Base-by-base conservation (phyloP, 2,888 invertebrate species). In the Cosmia trapezina region DNA sequence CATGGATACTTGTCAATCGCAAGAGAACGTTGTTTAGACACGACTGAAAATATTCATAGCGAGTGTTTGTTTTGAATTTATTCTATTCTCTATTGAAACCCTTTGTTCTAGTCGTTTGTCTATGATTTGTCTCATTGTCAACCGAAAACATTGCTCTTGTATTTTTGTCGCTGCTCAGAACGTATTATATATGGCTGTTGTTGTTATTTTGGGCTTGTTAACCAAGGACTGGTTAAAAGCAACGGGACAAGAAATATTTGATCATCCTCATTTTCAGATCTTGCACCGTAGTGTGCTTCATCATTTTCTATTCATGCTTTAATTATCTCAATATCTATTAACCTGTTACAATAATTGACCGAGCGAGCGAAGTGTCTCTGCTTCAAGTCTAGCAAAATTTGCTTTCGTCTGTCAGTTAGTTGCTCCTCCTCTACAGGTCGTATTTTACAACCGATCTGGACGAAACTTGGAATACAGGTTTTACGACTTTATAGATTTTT, bases 61-160 rank as follows among this genome's bases (percentile, higher is more conserved):
- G 85, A 83, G 87, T 93, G 92, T 93, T 95, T 95, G 94, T 95
- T 95, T 94, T 92, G 89, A 91, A 90, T 93, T 91, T 81, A 81
- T 89, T 93, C 94, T 93, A 95, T 95, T 94, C 89, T 94, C 93
- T 93, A 93, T 92, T 93, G 88, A 91, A 93, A 90, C 92, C 93
- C 93, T 95, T 95, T 96, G 95, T 95, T 93, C 91, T 91, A 89
- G 84, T 86, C 90, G 91, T 91, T 92, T 92, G 90, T 90, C 88
- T 89, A 89, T 86, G 86, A 88, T 87, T 85, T 85, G 91, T 91
- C 89, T 93, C 91, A 93, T 93, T 94, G 94, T 92, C 88, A 91
- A 91, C 87, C 86, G 88, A 93, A 93, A 93, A 94, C 94, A 94
- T 92, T 87, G 89, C 90, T 88, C 86, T 91, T 91, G 91, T 92